Conservation (phyloP, 2,113 vertebrate genomes). For the Centrocercus urophasianus region DNA sequence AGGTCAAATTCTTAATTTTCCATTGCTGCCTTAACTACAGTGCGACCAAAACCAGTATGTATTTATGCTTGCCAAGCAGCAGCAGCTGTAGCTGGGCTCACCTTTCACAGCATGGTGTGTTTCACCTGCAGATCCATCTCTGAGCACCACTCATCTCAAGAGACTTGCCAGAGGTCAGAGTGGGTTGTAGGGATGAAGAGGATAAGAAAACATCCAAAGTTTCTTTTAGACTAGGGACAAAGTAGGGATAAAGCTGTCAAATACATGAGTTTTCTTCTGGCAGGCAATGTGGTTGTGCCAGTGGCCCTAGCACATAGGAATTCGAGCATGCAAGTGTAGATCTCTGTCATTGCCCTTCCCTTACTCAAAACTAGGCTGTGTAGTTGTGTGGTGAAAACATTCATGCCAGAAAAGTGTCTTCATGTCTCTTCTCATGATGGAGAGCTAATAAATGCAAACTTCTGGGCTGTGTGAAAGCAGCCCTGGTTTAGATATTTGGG, state of each 20-base stretch:
- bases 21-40: not conserved
- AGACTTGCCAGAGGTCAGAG: not conserved
- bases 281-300: too few relatives aligned
- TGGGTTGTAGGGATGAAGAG: not conserved
- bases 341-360: not conserved
- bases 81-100: not conserved
- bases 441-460: not conserved
- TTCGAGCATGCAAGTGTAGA: not conserved
- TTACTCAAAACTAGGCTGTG: not conserved
- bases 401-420: not conserved
- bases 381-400: not conserved
- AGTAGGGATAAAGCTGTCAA: not conserved
- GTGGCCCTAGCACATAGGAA: not conserved
- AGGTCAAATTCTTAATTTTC: not conserved
- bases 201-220: not conserved
- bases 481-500: not conserved
- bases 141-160: not conserved
- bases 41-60: not conserved
- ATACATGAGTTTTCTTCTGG: not conserved
- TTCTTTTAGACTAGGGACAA: not conserved
- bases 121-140: not conserved
- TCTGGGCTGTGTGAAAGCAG: not conserved
- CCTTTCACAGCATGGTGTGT: rapidly evolving
- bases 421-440: not conserved
- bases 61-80: not conserved